Base-by-base conservation (phyloP, 2,888 invertebrate species). In the Lithophane ornitopus region DNA sequence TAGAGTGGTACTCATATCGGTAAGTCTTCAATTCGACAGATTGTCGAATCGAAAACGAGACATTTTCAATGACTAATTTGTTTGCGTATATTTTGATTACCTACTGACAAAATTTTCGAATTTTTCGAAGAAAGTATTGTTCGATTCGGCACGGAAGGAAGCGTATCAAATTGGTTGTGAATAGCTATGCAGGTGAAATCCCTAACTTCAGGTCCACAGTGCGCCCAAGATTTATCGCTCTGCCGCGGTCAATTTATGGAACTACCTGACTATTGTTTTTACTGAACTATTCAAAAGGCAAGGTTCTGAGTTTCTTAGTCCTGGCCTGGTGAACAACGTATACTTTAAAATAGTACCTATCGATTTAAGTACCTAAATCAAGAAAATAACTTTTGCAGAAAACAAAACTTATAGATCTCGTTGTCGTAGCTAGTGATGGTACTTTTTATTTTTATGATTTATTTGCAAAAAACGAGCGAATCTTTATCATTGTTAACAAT, bases 401-500 rank as follows among this genome's bases (percentile, higher is more conserved):
- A 63, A 77, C 56, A 3, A 56, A 78, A 74, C 81, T 34, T 80
- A 34, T 8, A n/a, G 1, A 19, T 58, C 11, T 49, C 16, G 9
- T 0, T 19, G 3, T n/a, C 9, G 8, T 14, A n/a, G 52, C 39
- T 76, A 80, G 77, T 58, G 77, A 54, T 44, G 75, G 3, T 9
- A 16, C 19, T 3, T 14, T 41, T 14, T 4, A 2, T 16, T 56
- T 54, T n/a, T 41, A 1, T 2, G 12, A 26, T 14, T 12, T 52
- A 12, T 8, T 6, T 3, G 0, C 3, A 1, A 49, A 34, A n/a
- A 12, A 14, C 0, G 8, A 9, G 1, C 16, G 7, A 4, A 28
- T 26, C 1, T 19, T 41, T 0, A 11, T 65, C 19, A 39, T 26
- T 44, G 26, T 26, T 26, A 26, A 12, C 11, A 11, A 26, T 19